Evolutionary conservation across 2,797 vertebrate genomes (phyloP).

Genomic region (Lacerta agilis): DNA sequence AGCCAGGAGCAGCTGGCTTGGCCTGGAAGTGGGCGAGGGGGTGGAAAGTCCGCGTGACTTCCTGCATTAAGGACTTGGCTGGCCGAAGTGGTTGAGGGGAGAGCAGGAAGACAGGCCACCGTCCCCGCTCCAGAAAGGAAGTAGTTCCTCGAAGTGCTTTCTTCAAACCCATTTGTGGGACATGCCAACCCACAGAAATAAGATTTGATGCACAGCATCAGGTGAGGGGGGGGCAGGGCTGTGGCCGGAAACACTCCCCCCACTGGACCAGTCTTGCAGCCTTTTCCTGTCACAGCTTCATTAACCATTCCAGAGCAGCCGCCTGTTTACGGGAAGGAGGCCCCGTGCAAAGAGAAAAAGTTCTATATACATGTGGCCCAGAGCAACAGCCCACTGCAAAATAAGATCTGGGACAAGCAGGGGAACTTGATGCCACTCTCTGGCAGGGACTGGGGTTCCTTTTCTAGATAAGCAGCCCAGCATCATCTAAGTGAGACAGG

Average conservation of each 20-base stretch:
- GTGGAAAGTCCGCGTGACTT: background rate
- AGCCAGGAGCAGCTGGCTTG: background rate
- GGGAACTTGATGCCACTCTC: background rate
- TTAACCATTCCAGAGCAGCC: background rate
- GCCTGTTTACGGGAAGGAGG: background rate
- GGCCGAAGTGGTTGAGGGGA: background rate
- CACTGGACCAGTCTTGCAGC: background rate
- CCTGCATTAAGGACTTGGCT: background rate
- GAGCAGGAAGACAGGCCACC: background rate
- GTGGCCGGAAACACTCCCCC: background rate
- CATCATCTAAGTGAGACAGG: background rate
- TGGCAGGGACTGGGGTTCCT: background rate
- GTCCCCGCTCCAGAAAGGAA: background rate
- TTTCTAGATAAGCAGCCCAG: background rate
- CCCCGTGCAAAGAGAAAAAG: too few species aligned
- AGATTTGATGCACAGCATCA: background rate
- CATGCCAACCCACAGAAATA: background rate
- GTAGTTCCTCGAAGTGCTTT: slow-evolving; percentile 7
- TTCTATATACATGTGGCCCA: background rate
- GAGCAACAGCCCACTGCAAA: too few species aligned
- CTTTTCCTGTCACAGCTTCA: slow-evolving; percentile 5
- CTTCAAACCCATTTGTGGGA: slow-evolving; percentile 14
- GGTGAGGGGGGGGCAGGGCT: background rate
- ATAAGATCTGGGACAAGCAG: too few species aligned
- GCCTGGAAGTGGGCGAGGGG: background rate